Conservation (phyloP, 1,140 invertebrate genomes). For the Mercenaria mercenaria region DNA sequence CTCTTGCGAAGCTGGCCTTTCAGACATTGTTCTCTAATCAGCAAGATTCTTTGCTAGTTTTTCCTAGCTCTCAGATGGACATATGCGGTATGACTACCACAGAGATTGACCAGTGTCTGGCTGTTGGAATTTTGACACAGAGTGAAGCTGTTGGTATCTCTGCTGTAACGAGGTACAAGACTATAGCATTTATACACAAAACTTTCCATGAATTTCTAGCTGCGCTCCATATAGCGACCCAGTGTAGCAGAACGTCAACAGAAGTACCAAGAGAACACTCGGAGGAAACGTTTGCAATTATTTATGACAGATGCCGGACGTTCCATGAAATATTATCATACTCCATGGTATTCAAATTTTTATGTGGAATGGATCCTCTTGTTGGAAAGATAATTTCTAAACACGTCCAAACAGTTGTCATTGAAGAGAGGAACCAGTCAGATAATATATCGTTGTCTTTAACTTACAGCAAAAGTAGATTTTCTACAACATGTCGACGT, state of each 20-base stretch:
- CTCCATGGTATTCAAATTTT: not conserved
- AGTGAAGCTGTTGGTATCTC: not conserved
- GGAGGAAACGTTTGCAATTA: not conserved
- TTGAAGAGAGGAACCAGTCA: not conserved
- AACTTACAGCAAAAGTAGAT: not conserved
- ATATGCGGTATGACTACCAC: not conserved
- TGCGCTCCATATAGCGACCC: not conserved
- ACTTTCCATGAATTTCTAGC: constrained; percentile 29
- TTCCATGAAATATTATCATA: not conserved
- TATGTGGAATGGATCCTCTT: not conserved
- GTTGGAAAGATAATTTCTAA: not conserved
- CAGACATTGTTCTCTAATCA: not conserved
- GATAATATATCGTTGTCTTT: not conserved
- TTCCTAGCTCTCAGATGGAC: not conserved
- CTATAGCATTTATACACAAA: not conserved
- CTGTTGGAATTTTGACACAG: not conserved
- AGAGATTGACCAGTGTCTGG: not conserved
- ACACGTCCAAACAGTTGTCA: not conserved
- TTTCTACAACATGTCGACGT: not conserved
- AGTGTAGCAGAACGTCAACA: not conserved
- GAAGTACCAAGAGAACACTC: not conserved
- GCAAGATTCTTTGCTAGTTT: not conserved
- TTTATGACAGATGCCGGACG: not conserved
- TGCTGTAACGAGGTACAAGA: not conserved
- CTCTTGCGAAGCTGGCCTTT: not conserved